Conservation (phyloP, 2,888 invertebrate species). For the Gari tellinella region DNA sequence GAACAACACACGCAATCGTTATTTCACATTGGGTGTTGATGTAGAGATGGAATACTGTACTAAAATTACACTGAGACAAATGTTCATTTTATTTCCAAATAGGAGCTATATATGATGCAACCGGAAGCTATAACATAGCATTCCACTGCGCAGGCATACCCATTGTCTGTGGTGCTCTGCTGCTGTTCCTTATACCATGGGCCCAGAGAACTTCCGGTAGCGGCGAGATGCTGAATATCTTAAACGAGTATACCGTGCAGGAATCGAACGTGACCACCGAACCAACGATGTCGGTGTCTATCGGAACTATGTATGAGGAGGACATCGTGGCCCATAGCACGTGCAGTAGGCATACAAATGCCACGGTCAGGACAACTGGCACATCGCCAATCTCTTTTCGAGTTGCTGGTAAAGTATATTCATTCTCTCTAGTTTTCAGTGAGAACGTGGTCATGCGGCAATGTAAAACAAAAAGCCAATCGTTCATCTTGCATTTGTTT, state of each 20-base stretch:
- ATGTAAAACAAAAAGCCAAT: no score
- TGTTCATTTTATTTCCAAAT: slow-evolving; percentile 14
- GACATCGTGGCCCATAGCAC: neutral
- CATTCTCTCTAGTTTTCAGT: no score
- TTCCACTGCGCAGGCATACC: slow-evolving; percentile 77
- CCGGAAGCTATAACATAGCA: slow-evolving; percentile 74
- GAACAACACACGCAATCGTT: no score
- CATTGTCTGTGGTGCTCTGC: slow-evolving; percentile 67
- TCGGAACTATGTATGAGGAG: slow-evolving; percentile 6
- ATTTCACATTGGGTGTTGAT: no score
- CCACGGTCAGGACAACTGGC: slow-evolving; percentile 12
- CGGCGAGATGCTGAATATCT: slow-evolving; percentile 55
- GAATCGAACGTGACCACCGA: slow-evolving; percentile 4
- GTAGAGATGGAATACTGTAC: no score
- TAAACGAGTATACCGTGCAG: slow-evolving; percentile 47
- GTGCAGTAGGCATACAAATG: neutral
- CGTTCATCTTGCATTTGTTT: no score
- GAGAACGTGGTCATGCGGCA: neutral
- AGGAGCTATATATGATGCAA: slow-evolving; percentile 76
- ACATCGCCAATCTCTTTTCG: slow-evolving; percentile 4
- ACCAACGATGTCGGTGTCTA: neutral
- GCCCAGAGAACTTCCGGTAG: slow-evolving; percentile 71
- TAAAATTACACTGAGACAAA: no score
- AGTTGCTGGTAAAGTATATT: neutral
- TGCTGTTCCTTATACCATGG: slow-evolving; percentile 78